These are phyloP conservation scores for Pangasius krempfi DNA, from an alignment of 2,797 vertebrate genomes.

Conservation along the genomic window DNA sequence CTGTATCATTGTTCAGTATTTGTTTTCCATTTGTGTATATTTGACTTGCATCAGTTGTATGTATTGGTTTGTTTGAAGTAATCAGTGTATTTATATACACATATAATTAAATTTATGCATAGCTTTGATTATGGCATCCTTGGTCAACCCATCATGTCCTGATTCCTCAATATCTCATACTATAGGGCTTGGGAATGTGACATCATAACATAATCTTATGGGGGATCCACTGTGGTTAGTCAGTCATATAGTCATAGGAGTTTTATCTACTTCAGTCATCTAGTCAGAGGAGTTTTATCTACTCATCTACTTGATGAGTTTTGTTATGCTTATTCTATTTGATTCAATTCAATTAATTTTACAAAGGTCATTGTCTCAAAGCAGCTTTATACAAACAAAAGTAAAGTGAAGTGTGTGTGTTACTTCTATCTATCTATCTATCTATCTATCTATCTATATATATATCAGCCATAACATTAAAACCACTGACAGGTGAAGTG, in stretches of 20 bases:
- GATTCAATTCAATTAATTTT: too few relatives aligned
- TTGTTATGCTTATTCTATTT: too few relatives aligned
- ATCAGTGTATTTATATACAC: background rate
- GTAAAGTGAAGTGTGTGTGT: too few relatives aligned
- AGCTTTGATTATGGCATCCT: background rate
- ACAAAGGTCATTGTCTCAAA: too few relatives aligned
- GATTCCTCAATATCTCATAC: background rate
- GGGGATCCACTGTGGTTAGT: background rate
- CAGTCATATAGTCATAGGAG: background rate
- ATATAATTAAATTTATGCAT: background rate
- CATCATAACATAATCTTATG: background rate
- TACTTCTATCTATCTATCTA: too few relatives aligned
- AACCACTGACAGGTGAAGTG: too few relatives aligned
- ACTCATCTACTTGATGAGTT: too few relatives aligned
- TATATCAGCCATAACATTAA: too few relatives aligned
- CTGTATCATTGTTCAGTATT: background rate
- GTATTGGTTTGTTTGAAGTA: constrained; percentile 3
- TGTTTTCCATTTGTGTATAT: constrained; percentile 8
- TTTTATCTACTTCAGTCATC: background rate
- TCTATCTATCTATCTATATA: too few relatives aligned
- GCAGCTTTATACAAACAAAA: too few relatives aligned
- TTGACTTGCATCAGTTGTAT: background rate
- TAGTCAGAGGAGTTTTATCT: background rate
- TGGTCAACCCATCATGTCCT: background rate
- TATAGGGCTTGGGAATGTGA: background rate